A percentile compares a stretch with the other conserved stretches of the same genome.
Conservation (phyloP, 2,888 invertebrate species). For the Dromius quadrimaculatus region DNA sequence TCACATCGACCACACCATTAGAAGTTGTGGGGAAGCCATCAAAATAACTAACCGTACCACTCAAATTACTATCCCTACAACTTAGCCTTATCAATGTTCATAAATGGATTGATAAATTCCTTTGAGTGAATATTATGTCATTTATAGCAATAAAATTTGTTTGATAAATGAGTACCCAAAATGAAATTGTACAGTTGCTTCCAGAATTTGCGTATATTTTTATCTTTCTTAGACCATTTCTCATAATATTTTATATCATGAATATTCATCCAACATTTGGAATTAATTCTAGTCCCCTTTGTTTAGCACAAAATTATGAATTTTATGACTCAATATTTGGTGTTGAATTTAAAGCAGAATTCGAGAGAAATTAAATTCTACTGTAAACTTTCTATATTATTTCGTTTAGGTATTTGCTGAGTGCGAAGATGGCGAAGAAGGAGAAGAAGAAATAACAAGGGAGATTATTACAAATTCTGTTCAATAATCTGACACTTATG, state of each 20-base stretch:
- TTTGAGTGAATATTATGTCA: background rate
- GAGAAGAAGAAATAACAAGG: slow-evolving; percentile 6
- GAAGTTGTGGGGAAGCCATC: no score
- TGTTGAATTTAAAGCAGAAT: slow-evolving; percentile 47
- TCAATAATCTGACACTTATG: no score
- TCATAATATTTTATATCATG: slow-evolving; percentile 40
- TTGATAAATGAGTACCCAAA: slow-evolving; percentile 3
- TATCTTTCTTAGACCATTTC: slow-evolving; percentile 42
- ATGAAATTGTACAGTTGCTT: slow-evolving; percentile 4
- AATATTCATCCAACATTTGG: slow-evolving; percentile 47
- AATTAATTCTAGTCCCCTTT: slow-evolving; percentile 47
- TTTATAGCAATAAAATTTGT: background rate
- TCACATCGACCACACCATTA: no score
- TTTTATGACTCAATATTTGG: slow-evolving; percentile 50
- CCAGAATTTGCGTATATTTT: slow-evolving; percentile 35
- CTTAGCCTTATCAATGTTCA: no score
- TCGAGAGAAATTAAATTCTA: slow-evolving; percentile 41
- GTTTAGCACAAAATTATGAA: slow-evolving; percentile 50
- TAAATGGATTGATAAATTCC: background rate
- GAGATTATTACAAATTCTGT: background rate
- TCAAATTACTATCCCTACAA: no score
- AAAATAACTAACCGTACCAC: no score
- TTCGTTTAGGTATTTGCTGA: slow-evolving; percentile 38
- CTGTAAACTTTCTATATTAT: slow-evolving; percentile 48
- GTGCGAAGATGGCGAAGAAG: background rate